These are phyloP conservation scores for Papilio protenor DNA, from an alignment of 2,888 invertebrate genomes.

Conservation along the genomic window DNA sequence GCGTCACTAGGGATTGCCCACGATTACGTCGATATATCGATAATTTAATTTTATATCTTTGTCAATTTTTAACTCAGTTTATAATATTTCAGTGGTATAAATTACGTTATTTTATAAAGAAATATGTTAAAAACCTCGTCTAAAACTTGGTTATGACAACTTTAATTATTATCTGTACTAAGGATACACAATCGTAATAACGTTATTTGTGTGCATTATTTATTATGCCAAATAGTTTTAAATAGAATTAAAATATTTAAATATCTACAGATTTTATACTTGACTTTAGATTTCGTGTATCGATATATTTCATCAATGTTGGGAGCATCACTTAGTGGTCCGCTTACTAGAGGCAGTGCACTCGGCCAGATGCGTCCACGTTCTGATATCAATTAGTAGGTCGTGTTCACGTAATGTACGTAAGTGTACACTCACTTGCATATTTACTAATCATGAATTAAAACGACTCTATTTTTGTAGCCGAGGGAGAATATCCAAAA, in stretches of 20 bases:
- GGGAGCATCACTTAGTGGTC: not conserved
- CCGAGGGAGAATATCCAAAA: not conserved
- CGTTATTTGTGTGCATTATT: no score
- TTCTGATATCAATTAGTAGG: conserved; percentile 51
- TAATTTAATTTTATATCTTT: not conserved
- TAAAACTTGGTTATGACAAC: not conserved
- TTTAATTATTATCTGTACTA: not conserved
- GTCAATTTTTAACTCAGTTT: not conserved
- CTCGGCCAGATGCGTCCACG: conserved; percentile 41
- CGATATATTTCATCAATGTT: not conserved
- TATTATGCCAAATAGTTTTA: not conserved
- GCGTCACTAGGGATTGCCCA: not conserved
- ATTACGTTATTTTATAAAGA: no score
- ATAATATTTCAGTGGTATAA: not conserved
- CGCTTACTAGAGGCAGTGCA: conserved; percentile 25
- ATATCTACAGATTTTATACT: not conserved
- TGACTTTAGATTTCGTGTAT: no score
- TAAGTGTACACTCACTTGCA: conserved; percentile 46
- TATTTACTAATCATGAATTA: not conserved
- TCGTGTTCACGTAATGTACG: conserved; percentile 51
- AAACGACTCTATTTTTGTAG: not conserved
- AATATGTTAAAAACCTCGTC: not conserved
- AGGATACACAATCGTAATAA: not conserved
- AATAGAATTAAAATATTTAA: not conserved
- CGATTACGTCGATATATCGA: not conserved